phyloP scores from a whole-genome alignment of 2,888 invertebrate genomes.

The Eupithecia centaureata region DNA sequence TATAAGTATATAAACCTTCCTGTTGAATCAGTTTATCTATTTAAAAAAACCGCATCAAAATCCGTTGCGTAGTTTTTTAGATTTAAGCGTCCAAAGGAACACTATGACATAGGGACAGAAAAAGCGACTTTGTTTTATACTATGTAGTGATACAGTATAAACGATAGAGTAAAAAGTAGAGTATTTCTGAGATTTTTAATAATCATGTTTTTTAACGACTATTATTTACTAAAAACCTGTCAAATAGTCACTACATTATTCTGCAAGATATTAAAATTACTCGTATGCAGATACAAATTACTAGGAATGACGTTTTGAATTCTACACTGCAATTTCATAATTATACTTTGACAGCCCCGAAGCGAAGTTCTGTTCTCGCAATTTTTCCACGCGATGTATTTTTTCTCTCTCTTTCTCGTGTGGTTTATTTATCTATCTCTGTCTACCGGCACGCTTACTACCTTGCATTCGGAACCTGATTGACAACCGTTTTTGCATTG shows the following conservation, averaged over 20 bases:
- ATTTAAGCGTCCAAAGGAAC: too few species aligned
- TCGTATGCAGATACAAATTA: conserved; percentile 37
- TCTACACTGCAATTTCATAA: conserved; percentile 41
- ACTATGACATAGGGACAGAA: too few species aligned
- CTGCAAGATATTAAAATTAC: conserved; percentile 14
- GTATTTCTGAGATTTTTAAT: too few species aligned
- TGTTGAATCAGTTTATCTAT: too few species aligned
- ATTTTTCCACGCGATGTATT: conserved; percentile 30
- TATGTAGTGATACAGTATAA: too few species aligned
- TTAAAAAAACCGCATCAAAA: too few species aligned
- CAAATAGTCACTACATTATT: conserved; percentile 7
- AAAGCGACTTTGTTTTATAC: too few species aligned
- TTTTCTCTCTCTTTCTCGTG: background rate
- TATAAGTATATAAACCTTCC: too few species aligned
- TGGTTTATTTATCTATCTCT: conserved; percentile 4
- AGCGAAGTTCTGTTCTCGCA: conserved; percentile 28
- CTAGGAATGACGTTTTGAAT: conserved; percentile 41
- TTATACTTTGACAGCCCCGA: conserved; percentile 43
- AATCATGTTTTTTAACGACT: background rate
- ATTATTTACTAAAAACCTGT: background rate
- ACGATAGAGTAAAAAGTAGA: too few species aligned
- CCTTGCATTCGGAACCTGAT: conserved; percentile 24
- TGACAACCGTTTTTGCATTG: conserved; percentile 27
- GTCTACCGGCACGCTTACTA: conserved; percentile 32
- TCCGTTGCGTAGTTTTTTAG: too few species aligned